Evolutionary conservation across 2,797 vertebrate genomes (phyloP), one percentile per base, ranked within the genome.

Genomic region (Podarcis lilfordi): DNA sequence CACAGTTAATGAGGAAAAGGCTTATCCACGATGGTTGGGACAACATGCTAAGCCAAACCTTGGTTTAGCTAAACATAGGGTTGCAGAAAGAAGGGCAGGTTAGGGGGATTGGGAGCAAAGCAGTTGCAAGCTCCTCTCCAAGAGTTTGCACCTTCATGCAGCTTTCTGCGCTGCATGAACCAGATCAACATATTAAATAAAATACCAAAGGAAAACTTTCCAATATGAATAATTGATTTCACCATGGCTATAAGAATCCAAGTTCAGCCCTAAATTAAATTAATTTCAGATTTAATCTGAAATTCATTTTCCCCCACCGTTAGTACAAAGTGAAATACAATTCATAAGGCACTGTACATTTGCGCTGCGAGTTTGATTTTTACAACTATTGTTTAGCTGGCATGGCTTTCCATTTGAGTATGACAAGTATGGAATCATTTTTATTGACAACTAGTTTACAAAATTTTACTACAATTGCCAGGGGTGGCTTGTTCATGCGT

Each of bases 301-400:
- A 77, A 89, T 71, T 69, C 35, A 37, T 86, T 80, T 2, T 86
- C 88, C 83, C 90, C 77, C 79, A 83, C 32, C 71, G 25, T 88
- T 90, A 91, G 88, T 7, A n/a, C 21, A 45, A 77, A 76, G 80
- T 82, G 6, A 59, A 45, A 76, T 0, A 1, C 4, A 29, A 91
- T 88, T 23, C 74, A 35, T 68, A 86, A 90, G 74, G 21, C 23
- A 92, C 35, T 29, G 21, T 74, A 66, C 1, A 87, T 72, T 17
- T 83, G 55, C 78, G 78, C 80, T 91, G 71, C 37, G 87, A 1
- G 0, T 81, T 80, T 50, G 15, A 7, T 66, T 89, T 89, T 59
- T 15, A 27, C 86, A 66, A 88, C 79, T 0, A 0, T 84, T 76
- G 71, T 10, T 71, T 4, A 19, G 32, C 78, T 74, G 87, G 76